These are phyloP conservation scores for Plebejus melissa DNA, from an alignment of 2,888 invertebrate genomes.

Conservation along the genomic window DNA sequence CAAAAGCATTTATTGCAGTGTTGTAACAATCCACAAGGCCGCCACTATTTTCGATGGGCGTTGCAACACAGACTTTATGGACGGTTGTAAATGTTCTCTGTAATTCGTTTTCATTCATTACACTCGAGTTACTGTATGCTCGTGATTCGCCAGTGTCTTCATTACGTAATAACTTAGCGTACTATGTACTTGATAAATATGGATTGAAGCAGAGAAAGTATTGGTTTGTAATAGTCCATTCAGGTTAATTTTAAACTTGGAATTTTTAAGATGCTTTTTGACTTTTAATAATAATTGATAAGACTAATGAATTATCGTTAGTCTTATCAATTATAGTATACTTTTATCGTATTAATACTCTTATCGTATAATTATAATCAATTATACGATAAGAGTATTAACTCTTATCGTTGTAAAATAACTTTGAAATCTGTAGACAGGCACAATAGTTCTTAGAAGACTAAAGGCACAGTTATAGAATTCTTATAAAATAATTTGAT, in stretches of 20 bases:
- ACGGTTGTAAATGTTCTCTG: constrained; percentile 17
- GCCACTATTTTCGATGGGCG: constrained; percentile 40
- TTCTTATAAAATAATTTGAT: neutral
- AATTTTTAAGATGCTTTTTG: neutral
- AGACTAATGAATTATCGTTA: too few species aligned
- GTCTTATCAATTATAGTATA: too few species aligned
- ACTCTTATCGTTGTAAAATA: too few species aligned
- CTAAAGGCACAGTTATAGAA: neutral
- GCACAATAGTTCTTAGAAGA: too few species aligned
- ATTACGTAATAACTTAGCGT: constrained; percentile 13
- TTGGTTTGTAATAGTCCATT: neutral
- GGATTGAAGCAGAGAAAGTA: neutral
- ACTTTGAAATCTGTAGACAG: too few species aligned
- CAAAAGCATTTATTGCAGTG: constrained; percentile 45
- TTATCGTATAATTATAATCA: too few species aligned
- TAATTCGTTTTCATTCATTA: constrained; percentile 17
- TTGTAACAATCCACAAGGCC: constrained; percentile 61
- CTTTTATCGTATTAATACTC: too few species aligned
- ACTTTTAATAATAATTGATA: too few species aligned
- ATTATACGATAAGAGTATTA: too few species aligned
- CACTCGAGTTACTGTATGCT: neutral
- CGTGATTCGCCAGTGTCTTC: constrained; percentile 3
- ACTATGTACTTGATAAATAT: neutral
- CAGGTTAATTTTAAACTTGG: neutral
- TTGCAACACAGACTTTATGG: constrained; percentile 32